A percentile compares a stretch with the other conserved stretches of the same genome.
phyloP scores from a whole-genome alignment of 1,140 invertebrate genomes.

The Venustaconcha ellipsiformis region DNA sequence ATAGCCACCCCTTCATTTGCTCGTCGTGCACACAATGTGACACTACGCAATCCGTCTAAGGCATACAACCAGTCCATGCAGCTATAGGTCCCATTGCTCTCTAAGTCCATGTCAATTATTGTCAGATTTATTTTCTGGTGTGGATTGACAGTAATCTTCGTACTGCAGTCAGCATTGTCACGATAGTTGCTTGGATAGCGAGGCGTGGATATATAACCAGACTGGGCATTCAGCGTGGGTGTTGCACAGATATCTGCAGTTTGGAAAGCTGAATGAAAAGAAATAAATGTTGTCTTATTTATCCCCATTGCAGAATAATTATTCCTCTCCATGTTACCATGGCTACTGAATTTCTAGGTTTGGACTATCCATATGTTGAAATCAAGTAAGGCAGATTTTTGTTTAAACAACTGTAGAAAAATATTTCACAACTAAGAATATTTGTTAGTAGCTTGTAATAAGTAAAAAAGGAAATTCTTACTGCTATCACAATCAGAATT shows the following conservation, averaged over 20 bases:
- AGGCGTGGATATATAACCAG: slow-evolving; percentile 60
- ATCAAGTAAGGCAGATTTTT: no score
- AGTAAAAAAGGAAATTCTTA: no score
- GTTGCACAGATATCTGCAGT: slow-evolving; percentile 54
- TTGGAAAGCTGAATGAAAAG: slow-evolving; percentile 43
- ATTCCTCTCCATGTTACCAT: no score
- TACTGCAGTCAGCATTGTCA: slow-evolving; percentile 41
- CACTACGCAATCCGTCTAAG: slow-evolving; percentile 48
- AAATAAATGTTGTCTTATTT: background rate
- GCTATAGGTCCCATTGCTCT: slow-evolving; percentile 44
- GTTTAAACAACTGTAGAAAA: no score
- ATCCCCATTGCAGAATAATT: no score
- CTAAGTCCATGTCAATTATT: slow-evolving; percentile 60
- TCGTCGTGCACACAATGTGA: slow-evolving; percentile 57
- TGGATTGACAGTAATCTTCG: slow-evolving; percentile 43
- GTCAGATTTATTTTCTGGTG: slow-evolving; percentile 53
- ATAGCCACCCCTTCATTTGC: slow-evolving; percentile 48
- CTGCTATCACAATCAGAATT: no score
- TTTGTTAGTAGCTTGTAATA: no score
- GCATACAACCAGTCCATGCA: slow-evolving; percentile 62
- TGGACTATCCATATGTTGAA: no score
- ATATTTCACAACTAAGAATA: no score
- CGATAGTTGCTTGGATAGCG: slow-evolving; percentile 60
- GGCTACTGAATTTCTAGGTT: no score
- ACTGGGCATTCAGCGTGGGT: slow-evolving; percentile 41